Percentiles rank a stretch among this genome's conserved stretches.
Conservation (phyloP, 2,797 vertebrate genomes). For the Aselliscus stoliczkanus region DNA sequence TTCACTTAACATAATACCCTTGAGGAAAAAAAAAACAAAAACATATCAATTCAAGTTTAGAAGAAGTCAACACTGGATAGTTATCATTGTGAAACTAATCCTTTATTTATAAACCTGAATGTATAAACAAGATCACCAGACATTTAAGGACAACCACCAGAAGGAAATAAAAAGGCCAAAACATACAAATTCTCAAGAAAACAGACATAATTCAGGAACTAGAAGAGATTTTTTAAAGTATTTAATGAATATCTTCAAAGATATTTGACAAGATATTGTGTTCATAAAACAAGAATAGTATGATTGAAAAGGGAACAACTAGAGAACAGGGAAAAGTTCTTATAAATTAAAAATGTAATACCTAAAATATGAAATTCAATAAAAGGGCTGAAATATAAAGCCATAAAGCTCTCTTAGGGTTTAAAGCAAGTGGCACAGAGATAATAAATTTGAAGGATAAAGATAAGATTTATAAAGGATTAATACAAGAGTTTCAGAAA, state of each 20-base stretch:
- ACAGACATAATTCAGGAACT: constrained; percentile 32
- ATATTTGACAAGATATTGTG: background rate
- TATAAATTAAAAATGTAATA: constrained; percentile 14
- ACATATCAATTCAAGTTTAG: background rate
- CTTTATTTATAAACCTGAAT: background rate
- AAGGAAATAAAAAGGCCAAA: constrained; percentile 6
- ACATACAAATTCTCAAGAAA: background rate
- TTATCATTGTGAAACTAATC: background rate
- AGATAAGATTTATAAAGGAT: background rate
- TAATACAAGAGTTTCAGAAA: background rate
- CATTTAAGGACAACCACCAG: background rate
- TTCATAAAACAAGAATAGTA: constrained; percentile 44
- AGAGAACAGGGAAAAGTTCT: background rate
- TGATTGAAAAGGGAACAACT: background rate
- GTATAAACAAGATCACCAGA: background rate
- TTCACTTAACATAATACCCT: too few species aligned
- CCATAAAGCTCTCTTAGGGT: background rate
- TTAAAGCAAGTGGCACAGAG: background rate
- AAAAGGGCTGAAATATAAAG: background rate
- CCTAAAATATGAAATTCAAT: background rate
- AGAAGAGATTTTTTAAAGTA: background rate
- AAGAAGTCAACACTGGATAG: background rate
- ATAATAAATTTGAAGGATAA: background rate
- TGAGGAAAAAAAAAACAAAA: background rate
- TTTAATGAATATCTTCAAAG: constrained; percentile 25